Conservation (phyloP, 2,888 invertebrate species). For the Arge pagana region DNA sequence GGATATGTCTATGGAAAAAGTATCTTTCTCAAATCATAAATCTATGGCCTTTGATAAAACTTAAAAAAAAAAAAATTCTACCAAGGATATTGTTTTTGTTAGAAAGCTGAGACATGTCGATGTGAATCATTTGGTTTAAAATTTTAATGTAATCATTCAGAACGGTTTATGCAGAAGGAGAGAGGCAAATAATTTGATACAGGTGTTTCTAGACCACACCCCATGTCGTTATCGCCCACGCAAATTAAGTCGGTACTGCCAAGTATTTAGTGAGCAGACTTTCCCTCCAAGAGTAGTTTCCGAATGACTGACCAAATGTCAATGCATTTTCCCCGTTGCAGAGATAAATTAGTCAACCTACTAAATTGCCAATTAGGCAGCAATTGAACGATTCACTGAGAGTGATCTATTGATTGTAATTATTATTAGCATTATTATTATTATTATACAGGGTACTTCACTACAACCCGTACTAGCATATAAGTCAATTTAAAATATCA, state of each 20-base stretch:
- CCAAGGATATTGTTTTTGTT: neutral
- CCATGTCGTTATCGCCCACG: constrained; percentile 19
- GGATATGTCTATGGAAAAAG: too few species aligned
- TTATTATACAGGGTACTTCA: too few species aligned
- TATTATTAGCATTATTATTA: too few species aligned
- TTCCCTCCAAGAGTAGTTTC: neutral
- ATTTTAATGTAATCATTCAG: too few species aligned
- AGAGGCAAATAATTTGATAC: neutral
- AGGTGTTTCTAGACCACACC: constrained; percentile 12
- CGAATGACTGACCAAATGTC: neutral
- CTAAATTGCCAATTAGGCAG: neutral
- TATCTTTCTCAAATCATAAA: too few species aligned
- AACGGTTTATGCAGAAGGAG: too few species aligned
- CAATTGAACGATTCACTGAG: neutral
- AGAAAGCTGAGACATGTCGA: neutral
- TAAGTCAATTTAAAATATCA: too few species aligned
- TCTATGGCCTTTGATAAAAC: too few species aligned
- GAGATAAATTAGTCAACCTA: neutral
- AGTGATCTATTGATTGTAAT: too few species aligned
- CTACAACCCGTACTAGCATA: too few species aligned
- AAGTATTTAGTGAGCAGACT: constrained; percentile 8
- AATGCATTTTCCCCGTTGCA: neutral
- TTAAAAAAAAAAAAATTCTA: neutral
- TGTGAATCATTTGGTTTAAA: too few species aligned
- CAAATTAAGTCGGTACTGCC: constrained; percentile 19